phyloP scores from a whole-genome alignment of 2,888 invertebrate species.

The Drosophila atroscutellata region DNA sequence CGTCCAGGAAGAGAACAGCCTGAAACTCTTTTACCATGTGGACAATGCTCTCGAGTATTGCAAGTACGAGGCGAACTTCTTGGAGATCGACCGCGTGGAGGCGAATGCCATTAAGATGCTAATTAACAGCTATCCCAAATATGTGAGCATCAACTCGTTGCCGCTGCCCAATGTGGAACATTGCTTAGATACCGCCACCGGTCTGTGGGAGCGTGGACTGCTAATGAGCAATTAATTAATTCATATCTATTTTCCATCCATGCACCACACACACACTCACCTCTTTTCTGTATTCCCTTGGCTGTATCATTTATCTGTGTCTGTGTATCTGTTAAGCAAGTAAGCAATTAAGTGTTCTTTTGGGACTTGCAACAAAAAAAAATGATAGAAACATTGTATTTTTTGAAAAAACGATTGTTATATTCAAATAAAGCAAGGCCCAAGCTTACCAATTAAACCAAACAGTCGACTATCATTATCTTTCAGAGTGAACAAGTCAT shows the following conservation, averaged over 20 bases:
- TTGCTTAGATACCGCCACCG: constrained; percentile 89
- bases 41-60: constrained; percentile 95
- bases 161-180: constrained; percentile 88
- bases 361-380: neutral
- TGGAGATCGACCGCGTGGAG: constrained; percentile 90
- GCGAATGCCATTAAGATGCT: constrained; percentile 90
- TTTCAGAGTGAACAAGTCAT: neutral
- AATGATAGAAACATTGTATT: neutral
- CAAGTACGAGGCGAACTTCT: constrained; percentile 90
- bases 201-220: constrained; percentile 93
- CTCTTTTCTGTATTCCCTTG: neutral
- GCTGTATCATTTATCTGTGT: neutral
- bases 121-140: constrained; percentile 91
- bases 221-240: constrained; percentile 86
- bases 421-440: neutral
- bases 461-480: neutral
- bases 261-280: neutral
- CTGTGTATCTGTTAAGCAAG: neutral
- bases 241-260: neutral
- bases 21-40: constrained; percentile 91
- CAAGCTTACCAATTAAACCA: neutral
- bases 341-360: neutral
- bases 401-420: neutral
- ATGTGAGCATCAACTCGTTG: constrained; percentile 89
- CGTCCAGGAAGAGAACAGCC: constrained; percentile 85